phyloP scores from a whole-genome alignment of 2,113 vertebrate genomes.

The Limnothrissa miodon region DNA sequence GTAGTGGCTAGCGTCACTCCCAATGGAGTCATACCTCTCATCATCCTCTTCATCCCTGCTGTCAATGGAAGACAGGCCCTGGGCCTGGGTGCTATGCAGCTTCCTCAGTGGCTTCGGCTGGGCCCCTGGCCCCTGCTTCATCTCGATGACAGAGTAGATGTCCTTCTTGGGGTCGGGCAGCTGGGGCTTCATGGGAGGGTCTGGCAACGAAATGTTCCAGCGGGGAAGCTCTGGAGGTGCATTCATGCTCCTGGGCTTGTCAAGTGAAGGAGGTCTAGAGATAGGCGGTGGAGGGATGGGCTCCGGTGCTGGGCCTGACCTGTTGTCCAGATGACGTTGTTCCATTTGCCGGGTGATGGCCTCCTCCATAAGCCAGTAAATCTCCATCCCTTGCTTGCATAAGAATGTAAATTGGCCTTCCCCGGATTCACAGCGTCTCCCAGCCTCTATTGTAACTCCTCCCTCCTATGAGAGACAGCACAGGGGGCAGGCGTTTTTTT shows the following conservation, averaged over 20 bases:
- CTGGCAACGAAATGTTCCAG: conserved; percentile 34
- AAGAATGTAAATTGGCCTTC: conserved; percentile 83
- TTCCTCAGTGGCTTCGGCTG: not conserved
- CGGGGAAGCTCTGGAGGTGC: not conserved
- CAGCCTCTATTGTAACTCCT: conserved; percentile 80
- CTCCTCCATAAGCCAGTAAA: conserved; percentile 64
- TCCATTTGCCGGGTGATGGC: conserved; percentile 63
- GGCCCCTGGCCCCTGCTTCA: conserved; percentile 23
- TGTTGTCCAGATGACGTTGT: not conserved
- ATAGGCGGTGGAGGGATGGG: conserved; percentile 4
- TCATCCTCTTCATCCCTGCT: not conserved
- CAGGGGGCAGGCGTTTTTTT: not conserved
- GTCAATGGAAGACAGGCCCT: not conserved
- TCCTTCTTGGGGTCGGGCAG: not conserved
- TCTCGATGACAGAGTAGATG: conserved; percentile 25
- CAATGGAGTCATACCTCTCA: not conserved
- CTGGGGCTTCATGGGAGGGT: conserved; percentile 13
- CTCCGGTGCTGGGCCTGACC: not conserved
- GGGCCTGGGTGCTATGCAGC: not conserved
- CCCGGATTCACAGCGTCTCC: conserved; percentile 81
- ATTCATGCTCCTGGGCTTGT: not conserved
- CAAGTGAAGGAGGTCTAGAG: not conserved
- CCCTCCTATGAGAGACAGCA: conserved; percentile 47
- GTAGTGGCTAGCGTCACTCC: not conserved
- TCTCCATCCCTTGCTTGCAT: conserved; percentile 64